Conservation (phyloP, 2,888 invertebrate species). For the Unio pictorum region DNA sequence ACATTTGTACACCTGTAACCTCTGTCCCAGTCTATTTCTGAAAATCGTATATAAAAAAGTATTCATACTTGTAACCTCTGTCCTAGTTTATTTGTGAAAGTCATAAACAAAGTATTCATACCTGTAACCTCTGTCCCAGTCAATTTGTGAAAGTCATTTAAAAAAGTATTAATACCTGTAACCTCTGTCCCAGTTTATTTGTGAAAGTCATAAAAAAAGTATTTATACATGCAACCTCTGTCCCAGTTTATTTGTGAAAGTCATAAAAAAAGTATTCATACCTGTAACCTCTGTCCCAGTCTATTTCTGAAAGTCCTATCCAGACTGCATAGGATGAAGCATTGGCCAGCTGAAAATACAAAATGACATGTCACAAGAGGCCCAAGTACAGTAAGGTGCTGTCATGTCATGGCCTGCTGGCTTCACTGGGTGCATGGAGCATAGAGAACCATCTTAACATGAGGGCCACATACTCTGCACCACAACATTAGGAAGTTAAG, state of each 20-base stretch:
- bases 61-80: conserved; percentile 43
- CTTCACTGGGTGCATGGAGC: too few relatives aligned
- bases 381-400: too few relatives aligned
- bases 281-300: conserved; percentile 43
- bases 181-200: conserved; percentile 40
- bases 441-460: too few relatives aligned
- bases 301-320: conserved; percentile 53
- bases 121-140: conserved; percentile 44
- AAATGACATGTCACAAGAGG: not conserved
- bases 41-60: conserved; percentile 31
- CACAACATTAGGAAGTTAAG: too few relatives aligned
- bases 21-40: conserved; percentile 39
- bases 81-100: conserved; percentile 44
- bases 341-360: conserved; percentile 27
- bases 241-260: conserved; percentile 44
- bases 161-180: conserved; percentile 32
- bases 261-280: conserved; percentile 31
- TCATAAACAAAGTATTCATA: conserved; percentile 31
- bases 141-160: conserved; percentile 47
- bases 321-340: conserved; percentile 27
- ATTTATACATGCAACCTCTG: conserved; percentile 43
- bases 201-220: conserved; percentile 38
- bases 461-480: too few relatives aligned
- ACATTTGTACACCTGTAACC: conserved; percentile 40
- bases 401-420: too few relatives aligned